Evolutionary conservation across 2,797 vertebrate genomes (phyloP), one percentile per base, ranked within the genome.

Genomic region (Peromyscus eremicus): DNA sequence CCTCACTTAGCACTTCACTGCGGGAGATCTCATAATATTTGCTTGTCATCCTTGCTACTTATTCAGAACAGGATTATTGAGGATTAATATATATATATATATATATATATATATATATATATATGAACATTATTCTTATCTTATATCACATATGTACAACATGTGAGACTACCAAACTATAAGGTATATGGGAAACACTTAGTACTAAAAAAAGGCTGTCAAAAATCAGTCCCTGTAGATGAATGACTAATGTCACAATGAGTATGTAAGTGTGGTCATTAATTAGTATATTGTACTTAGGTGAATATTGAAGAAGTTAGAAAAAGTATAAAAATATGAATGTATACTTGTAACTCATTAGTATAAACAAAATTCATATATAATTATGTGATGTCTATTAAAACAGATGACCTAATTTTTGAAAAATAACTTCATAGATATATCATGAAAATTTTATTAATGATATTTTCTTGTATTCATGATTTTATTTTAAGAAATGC

Each of bases 1-100:
- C 89, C 64, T 97, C 97, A 98, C 98, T 98, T 98, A 98, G 93
- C 97, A 98, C 98, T 95, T 98, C 93, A 97, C 77, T 75, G 60
- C 97, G 68, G 81, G 92, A 96, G 7, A 94, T 25, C 96, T 98
- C 98, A 77, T 82, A 43, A 82, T 84, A 57, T 86, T 84, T 96
- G 57, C 43, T 89, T 97, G 71, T 97, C 92, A 96, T 88, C 83
- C 97, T 98, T 95, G 83, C 94, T 97, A 91, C 97, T 97, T 97
- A 97, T 96, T 97, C 98, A 97, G 96, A 97, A 96, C 95, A 97
- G 60, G 86, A 97, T 97, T 98, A 98, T 98, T 98, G 98, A 97
- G 92, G 93, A 85, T 37, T 16, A 71, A 93, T 81, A 96, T 73
- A n/a, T n/a, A n/a, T n/a, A n/a, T n/a, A n/a, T n/a, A n/a, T n/a